phyloP scores from a whole-genome alignment of 2,888 invertebrate species.

The Blomia tropicalis region DNA sequence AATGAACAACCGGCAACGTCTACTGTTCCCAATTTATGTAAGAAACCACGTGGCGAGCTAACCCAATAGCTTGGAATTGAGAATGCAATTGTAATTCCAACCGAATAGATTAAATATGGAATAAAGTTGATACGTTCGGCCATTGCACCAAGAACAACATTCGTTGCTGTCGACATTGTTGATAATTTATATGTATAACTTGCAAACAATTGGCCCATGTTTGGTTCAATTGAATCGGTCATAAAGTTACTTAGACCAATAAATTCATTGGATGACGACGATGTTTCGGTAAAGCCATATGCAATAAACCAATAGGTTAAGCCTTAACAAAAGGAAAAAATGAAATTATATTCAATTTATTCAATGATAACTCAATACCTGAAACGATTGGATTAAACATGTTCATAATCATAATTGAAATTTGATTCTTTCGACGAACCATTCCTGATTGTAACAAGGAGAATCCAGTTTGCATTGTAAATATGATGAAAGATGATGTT shows the following conservation, averaged over 20 bases:
- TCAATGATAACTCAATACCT: background rate
- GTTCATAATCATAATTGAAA: slow-evolving; percentile 95
- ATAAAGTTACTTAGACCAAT: slow-evolving; percentile 69
- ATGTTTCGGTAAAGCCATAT: slow-evolving; percentile 73
- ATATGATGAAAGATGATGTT: slow-evolving; percentile 68
- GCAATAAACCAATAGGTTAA: slow-evolving; percentile 88
- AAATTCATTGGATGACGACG: slow-evolving; percentile 47
- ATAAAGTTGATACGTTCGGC: slow-evolving; percentile 62
- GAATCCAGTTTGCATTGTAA: slow-evolving; percentile 88
- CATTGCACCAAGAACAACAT: slow-evolving; percentile 85
- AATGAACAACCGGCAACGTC: slow-evolving; percentile 44
- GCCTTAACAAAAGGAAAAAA: slow-evolving; percentile 40
- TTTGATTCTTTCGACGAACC: slow-evolving; percentile 62
- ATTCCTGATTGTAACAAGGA: slow-evolving; percentile 85
- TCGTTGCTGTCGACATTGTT: slow-evolving; percentile 75
- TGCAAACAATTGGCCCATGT: slow-evolving; percentile 69
- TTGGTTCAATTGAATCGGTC: slow-evolving; percentile 47
- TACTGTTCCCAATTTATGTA: slow-evolving; percentile 33
- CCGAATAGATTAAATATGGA: slow-evolving; percentile 75
- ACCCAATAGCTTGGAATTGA: slow-evolving; percentile 58
- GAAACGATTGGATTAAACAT: slow-evolving; percentile 80
- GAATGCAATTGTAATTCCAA: slow-evolving; percentile 72
- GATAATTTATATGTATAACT: slow-evolving; percentile 72
- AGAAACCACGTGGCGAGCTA: slow-evolving; percentile 33
- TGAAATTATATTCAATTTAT: background rate